Evolutionary conservation across 2,113 vertebrate species (phyloP), one percentile per base, ranked within the genome.

Genomic region (Capreolus pygargus): DNA sequence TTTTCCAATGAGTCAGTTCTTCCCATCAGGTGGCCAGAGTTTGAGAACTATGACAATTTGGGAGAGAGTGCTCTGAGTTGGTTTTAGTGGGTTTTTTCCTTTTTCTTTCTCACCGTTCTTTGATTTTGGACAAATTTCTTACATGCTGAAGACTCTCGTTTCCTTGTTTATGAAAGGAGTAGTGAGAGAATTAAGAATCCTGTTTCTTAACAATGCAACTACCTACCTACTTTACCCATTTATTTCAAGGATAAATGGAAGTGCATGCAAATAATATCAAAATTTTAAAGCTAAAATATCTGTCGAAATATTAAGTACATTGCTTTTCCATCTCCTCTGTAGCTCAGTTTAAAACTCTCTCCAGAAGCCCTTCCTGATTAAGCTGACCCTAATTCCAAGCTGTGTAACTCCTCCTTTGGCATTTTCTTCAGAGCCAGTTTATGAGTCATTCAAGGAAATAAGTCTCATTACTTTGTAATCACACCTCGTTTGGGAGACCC

Each of bases 381-480:
- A 89, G 30, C 52, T 61, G 57, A 90, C 16, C 39, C 28, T 83
- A 54, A 57, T 84, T 89, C 52, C 36, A 95, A 82, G 83, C 16
- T 64, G 36, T 23, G 4, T 89, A 76, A 74, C n/a, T 95, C 36
- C 89, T 97, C 45, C 79, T 97, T 74, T 84, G 86, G 64, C 74
- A 76, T 92, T 95, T 89, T 96, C 50, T 58, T 95, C 47, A 70
- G 57, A 97, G 84, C 39, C 61, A 90, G 83, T 94, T 96, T 86
- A 83, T 93, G 95, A 95, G 57, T 97, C 95, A 97, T 90, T 92
- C 87, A 96, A 96, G 95, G 94, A 97, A 95, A 78, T 96, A 89
- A 78, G 79, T 94, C 92, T 97, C 81, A 81, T 97, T 90, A 93
- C 70, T 95, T 96, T 94, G 58, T 58, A 94, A 94, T 97, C 84